A percentile compares a stretch with the other conserved stretches of the same genome.
Evolutionary conservation across 2,888 invertebrate genomes (phyloP).

Genomic region (Stenodema calcarata): DNA sequence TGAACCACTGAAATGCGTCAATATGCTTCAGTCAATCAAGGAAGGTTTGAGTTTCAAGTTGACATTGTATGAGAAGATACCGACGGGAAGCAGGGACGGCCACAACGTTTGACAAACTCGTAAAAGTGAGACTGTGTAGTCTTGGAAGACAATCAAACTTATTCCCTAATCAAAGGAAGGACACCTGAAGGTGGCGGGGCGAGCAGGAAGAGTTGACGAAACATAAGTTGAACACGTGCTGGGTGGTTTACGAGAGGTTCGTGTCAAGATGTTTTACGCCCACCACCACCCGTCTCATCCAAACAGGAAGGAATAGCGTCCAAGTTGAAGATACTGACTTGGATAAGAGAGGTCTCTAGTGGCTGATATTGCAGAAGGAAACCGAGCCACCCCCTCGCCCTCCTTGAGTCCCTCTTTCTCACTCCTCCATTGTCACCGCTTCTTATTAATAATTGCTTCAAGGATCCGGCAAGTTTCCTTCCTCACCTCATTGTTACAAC

Average conservation of each 20-base stretch:
- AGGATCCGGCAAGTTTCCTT: conserved; percentile 52
- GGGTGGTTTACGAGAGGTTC: conserved; percentile 8
- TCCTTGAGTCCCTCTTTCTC: conserved; percentile 10
- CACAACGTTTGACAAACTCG: background rate
- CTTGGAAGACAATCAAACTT: conserved; percentile 8
- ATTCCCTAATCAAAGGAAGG: conserved; percentile 9
- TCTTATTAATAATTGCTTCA: conserved; percentile 51
- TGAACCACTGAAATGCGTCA: no score
- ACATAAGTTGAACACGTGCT: conserved; percentile 29
- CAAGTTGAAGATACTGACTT: conserved; percentile 16
- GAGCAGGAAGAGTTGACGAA: conserved; percentile 4
- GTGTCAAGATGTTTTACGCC: conserved; percentile 20
- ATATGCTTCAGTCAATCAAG: no score
- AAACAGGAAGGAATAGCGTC: conserved; percentile 20
- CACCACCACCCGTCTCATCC: background rate
- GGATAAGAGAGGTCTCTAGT: conserved; percentile 27
- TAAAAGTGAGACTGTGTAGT: conserved; percentile 3
- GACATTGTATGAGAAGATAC: no score
- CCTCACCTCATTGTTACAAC: conserved; percentile 52
- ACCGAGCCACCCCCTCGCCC: conserved; percentile 5
- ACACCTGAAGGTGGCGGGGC: background rate
- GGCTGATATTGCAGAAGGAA: conserved; percentile 35
- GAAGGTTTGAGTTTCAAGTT: no score
- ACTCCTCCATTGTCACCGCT: conserved; percentile 48
- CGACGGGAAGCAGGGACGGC: background rate